These are phyloP conservation scores for Lepisosteus osseus DNA, from an alignment of 2,113 vertebrate genomes.

Conservation along the genomic window DNA sequence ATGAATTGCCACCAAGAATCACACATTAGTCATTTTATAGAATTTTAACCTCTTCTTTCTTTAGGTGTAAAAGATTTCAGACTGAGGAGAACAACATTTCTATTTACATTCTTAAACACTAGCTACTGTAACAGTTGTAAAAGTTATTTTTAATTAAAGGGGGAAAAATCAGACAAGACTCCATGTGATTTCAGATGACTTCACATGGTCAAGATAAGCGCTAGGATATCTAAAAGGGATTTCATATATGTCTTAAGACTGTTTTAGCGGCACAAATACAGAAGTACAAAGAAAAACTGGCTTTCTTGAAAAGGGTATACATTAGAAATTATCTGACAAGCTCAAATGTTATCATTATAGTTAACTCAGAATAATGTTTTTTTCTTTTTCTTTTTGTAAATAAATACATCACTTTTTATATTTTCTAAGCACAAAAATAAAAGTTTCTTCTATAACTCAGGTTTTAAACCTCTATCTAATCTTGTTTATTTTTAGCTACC, in stretches of 20 bases:
- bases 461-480: conserved; percentile 17
- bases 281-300: too few relatives aligned
- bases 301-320: too few relatives aligned
- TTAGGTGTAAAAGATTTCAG: conserved; percentile 23
- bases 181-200: not conserved
- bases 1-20: conserved; percentile 6
- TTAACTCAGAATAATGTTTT: too few relatives aligned
- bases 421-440: conserved; percentile 54
- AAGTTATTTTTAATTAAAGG: too few relatives aligned
- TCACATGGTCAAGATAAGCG: too few relatives aligned
- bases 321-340: too few relatives aligned
- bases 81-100: not conserved
- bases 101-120: too few relatives aligned
- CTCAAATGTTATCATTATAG: too few relatives aligned
- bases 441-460: conserved; percentile 22
- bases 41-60: conserved; percentile 9
- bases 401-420: conserved; percentile 37
- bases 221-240: too few relatives aligned
- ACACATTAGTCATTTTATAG: not conserved
- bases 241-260: too few relatives aligned
- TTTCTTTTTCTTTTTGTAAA: conserved; percentile 23
- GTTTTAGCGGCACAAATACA: too few relatives aligned
- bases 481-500: conserved; percentile 30
- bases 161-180: not conserved
- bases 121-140: too few relatives aligned